These are phyloP conservation scores for Meloidogyne hapla DNA, from an alignment of 1,140 invertebrate species.

Conservation along the genomic window DNA sequence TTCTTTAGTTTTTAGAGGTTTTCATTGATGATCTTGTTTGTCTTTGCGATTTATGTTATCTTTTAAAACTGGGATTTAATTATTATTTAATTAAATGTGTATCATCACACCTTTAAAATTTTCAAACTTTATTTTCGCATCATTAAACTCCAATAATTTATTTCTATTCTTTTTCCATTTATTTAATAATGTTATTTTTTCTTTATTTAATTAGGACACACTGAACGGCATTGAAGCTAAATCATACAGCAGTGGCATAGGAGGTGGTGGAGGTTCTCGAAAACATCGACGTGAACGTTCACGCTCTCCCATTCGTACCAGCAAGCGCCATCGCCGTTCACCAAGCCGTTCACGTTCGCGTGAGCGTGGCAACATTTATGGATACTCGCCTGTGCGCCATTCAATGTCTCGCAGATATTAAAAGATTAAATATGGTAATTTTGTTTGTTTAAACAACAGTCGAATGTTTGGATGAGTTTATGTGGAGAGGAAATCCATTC, in stretches of 20 bases:
- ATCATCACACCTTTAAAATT: background rate
- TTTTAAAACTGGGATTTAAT: too few relatives aligned
- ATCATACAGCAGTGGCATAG: slow-evolving; percentile 75
- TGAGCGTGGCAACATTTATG: slow-evolving; percentile 27
- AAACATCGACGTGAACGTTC: slow-evolving; percentile 50
- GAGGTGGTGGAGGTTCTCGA: slow-evolving; percentile 30
- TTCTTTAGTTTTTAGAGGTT: too few relatives aligned
- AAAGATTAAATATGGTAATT: background rate
- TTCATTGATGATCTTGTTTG: too few relatives aligned
- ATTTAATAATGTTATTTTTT: background rate
- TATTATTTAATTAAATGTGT: too few relatives aligned
- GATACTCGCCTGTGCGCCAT: slow-evolving; percentile 32
- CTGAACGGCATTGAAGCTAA: slow-evolving; percentile 93
- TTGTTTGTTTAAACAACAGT: background rate
- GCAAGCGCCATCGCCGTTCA: slow-evolving; percentile 51
- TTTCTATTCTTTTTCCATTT: background rate
- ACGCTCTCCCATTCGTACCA: slow-evolving; percentile 44
- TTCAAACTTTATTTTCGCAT: too few relatives aligned
- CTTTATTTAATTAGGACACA: slow-evolving; percentile 74
- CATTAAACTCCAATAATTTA: slow-evolving; percentile 11
- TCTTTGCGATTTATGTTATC: too few relatives aligned
- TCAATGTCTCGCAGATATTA: slow-evolving; percentile 38
- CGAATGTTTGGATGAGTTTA: background rate
- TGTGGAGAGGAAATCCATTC: background rate
- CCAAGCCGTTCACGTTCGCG: slow-evolving; percentile 48